Percentiles rank a stretch among this genome's conserved stretches.
Conservation (phyloP, 2,888 invertebrate species). For the Ophraella communa region DNA sequence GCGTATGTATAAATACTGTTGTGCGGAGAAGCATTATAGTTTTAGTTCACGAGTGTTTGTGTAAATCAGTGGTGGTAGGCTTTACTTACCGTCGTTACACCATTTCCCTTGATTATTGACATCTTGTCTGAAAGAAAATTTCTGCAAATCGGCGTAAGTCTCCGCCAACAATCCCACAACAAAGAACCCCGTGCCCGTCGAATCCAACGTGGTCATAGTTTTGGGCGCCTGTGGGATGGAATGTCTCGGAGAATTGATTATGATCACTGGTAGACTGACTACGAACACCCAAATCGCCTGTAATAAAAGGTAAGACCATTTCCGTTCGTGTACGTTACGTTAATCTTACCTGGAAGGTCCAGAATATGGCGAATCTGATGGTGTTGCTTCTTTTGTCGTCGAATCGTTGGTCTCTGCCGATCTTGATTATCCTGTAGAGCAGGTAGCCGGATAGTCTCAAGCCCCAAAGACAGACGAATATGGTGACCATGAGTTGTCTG, state of each 20-base stretch:
- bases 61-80: too few relatives aligned
- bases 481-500: slow-evolving; percentile 89
- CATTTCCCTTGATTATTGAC: slow-evolving; percentile 89
- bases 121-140: slow-evolving; percentile 89
- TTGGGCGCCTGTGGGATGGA: slow-evolving; percentile 77
- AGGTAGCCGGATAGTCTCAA: slow-evolving; percentile 84
- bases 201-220: slow-evolving; percentile 87
- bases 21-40: too few relatives aligned
- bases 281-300: slow-evolving; percentile 91
- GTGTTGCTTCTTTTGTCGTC: slow-evolving; percentile 87
- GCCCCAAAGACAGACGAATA: slow-evolving; percentile 89
- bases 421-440: slow-evolving; percentile 87
- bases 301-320: background rate
- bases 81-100: slow-evolving; percentile 83
- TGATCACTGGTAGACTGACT: slow-evolving; percentile 90
- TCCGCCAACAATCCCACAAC: slow-evolving; percentile 85
- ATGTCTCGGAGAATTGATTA: slow-evolving; percentile 85
- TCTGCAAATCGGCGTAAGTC: slow-evolving; percentile 91
- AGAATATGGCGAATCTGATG: slow-evolving; percentile 89
- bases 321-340: background rate
- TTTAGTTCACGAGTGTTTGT: too few relatives aligned
- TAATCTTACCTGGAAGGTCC: slow-evolving; percentile 82
- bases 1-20: too few relatives aligned
- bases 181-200: slow-evolving; percentile 84
- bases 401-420: slow-evolving; percentile 89